Base-by-base conservation (phyloP, 2,797 vertebrate species). In the Ctenosaura bakeri region DNA sequence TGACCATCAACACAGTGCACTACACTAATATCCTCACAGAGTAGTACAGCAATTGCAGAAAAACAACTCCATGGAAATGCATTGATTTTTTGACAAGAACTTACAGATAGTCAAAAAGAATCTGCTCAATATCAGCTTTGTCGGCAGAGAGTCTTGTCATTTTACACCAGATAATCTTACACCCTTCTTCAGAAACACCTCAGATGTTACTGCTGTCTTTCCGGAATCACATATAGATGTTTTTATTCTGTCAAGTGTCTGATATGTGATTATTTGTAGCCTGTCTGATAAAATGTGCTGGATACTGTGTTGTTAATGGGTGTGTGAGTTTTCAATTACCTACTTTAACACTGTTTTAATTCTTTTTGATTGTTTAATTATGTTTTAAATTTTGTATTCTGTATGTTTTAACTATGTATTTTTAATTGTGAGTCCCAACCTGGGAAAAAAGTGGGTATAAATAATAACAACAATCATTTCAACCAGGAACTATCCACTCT, bases 31-130 rank as follows among this genome's bases (percentile, higher is more conserved):
- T 13, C 86, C 59, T 42, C 14, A n/a, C 56, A 54, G 26, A 26
- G 56, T 0, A 0, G 62, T 66, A 80, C 26, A 3, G 69, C 35
- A 86, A 62, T 14, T 71, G 52, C 6, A 22, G 26, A 64, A 74
- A 38, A 38, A 71, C 54, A 6, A 14, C 59, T 62, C 42, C 0
- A 0, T 1, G 24, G 12, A 32, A 0, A 1, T 76, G 18, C 0
- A 18, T 80, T 79, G 46, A n/a, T 78, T 50, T 38, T 10, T 50
- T n/a, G 42, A 14, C 38, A 46, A 50, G 42, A 66, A 26, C 22
- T 59, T 20, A 50, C 3, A 46, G 42, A 4, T 4, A 29, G 54
- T n/a, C 76, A 64, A 35, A 64, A 87, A 66, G 6, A 0, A 22
- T 26, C 0, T 50, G 24, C 73, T 79, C 42, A 80, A 29, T 62